Evolutionary conservation across 2,888 invertebrate species (phyloP), one percentile per base, ranked within the genome.

Genomic region (Odontocerum albicorne): DNA sequence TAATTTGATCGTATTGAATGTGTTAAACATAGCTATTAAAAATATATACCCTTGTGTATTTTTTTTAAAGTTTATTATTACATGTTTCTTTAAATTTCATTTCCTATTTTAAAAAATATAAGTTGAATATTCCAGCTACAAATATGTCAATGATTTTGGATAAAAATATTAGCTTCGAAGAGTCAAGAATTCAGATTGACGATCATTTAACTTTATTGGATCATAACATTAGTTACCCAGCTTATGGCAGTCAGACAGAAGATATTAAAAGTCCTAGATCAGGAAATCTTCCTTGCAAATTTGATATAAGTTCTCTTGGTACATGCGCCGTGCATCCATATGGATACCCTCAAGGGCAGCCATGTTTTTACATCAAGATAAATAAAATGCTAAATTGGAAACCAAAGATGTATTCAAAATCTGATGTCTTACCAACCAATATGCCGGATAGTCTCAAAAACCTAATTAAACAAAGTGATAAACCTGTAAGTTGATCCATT

Each of bases 331-430:
- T n/a, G 4, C 13, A 35, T n/a, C 61, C 57, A 8, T 66, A 64
- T 39, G 65, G 65, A 2, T 66, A 65, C 44, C 21, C 57, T 10
- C 45, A 47, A 2, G 57, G 60, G 1, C 55, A 59, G 10, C 65
- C 65, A 12, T 66, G 66, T 49, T 57, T 66, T 35, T 66, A 63
- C 47, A 20, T 66, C 27, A 65, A 65, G 60, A 52, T 66, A 10
- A 66, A 66, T 43, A 65, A 71, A 67, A 68, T 66, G 58, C 66
- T 68, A 49, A 63, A 65, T 21, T 69, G 68, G 69, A 12, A 62
- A 15, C 70, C 70, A 2, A 47, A 63, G 15, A 63, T 61, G 49
- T 70, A 68, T 42, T 64, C 64, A 45, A 62, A 61, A 43, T 63
- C 64, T 1, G 67, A 66, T 0, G 42, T 49, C 8, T 51, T 70